Conservation (phyloP, 2,797 vertebrate species). For the Propithecus deckenii region DNA sequence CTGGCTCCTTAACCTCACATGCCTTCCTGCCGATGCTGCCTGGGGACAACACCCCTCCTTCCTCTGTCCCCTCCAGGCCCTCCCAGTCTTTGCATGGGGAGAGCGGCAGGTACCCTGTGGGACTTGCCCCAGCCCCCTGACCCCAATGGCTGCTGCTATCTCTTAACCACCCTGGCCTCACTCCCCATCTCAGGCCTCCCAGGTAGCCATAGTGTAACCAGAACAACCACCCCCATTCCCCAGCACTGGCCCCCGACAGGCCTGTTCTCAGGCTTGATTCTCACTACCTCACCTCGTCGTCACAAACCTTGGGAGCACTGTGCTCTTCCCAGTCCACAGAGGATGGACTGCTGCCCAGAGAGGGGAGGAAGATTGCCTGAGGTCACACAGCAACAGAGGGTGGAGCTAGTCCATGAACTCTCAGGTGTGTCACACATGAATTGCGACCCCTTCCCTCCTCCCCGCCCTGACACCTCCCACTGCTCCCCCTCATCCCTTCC, state of each 20-base stretch:
- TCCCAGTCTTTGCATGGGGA: background rate
- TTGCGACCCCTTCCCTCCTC: background rate
- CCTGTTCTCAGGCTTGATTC: background rate
- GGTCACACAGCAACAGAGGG: background rate
- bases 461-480: background rate
- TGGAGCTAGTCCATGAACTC: background rate
- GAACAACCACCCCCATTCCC: rapidly evolving
- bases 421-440: background rate
- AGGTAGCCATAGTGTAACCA: background rate
- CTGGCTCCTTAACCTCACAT: background rate
- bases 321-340: background rate
- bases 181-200: background rate
- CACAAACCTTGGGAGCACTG: background rate
- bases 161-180: background rate
- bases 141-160: background rate
- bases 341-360: background rate
- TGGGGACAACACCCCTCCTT: background rate
- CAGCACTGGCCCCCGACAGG: background rate
- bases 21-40: background rate
- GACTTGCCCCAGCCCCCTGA: background rate
- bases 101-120: background rate
- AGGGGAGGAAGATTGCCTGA: background rate
- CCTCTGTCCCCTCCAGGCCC: background rate
- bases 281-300: background rate
- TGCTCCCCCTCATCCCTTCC: background rate